Base-by-base conservation (phyloP, 1,140 invertebrate species). In the fruit fly (Drosophila melanogaster) region DNA sequence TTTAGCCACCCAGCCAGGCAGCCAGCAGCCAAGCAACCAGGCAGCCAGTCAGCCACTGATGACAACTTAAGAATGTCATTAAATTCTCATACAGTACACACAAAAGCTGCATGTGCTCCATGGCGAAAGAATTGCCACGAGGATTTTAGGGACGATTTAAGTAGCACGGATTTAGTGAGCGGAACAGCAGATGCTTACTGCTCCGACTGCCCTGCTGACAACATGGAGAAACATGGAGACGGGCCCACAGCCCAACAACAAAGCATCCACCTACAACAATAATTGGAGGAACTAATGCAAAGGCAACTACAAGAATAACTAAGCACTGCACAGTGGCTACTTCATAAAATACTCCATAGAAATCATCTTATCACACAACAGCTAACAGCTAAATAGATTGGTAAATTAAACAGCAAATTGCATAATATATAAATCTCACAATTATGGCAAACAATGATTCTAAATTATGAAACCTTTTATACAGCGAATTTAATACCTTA, bases 121-220 rank as follows among this genome's bases (percentile, higher is more conserved):
- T 89, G 84, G 84, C 73, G 65, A 87, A 87, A 87, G 84, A 87
- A 89, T 87, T 87, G 84, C 84, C 84, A 87, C 84, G 84, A 87
- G 84, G 84, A 87, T 87, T 87, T 87, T 87, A 87, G 84, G 84
- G 84, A 87, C 84, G 87, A 89, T 87, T 87, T 87, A 87, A 87
- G 84, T 87, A 87, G 84, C 84, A 87, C 79, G 84, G 84, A 87
- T 87, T 87, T 87, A 87, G 79, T 89, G 79, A 89, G 54, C 69
- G 67, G 24, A 61, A 53, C 74, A 78, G 62, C 69, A 65, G 43
- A 57, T 40, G 43, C 50, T 35, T 54, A 55, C 46, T 55, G 37
- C 41, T 44, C 3, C 41, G 8, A 26, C 46, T 26, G 50, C 51
- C 24, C 65, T 49, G 54, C 80, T 84, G 80, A 86, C 77, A 81